Evolutionary conservation across 2,797 vertebrate genomes (phyloP).

Genomic region (Macrochelys suwanniensis): DNA sequence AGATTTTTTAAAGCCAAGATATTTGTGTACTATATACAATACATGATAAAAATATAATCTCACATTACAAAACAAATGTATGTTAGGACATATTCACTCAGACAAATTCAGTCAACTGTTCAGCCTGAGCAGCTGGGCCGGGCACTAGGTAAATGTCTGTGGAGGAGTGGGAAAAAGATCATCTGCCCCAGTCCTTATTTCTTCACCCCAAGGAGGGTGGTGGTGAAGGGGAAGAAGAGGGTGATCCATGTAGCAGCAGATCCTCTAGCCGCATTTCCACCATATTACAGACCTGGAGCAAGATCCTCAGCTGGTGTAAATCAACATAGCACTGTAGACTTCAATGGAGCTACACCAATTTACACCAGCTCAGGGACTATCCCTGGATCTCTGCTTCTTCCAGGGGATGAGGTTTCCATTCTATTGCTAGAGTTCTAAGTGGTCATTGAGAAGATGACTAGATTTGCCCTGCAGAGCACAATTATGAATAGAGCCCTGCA

Average conservation of each 20-base stretch:
- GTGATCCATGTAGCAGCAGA: rapidly evolving
- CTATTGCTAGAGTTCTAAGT: background rate
- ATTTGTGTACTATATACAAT: background rate
- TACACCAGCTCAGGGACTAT: rapidly evolving
- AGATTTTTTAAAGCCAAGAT: background rate
- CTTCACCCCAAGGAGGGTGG: background rate
- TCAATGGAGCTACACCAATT: rapidly evolving
- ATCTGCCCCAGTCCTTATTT: background rate
- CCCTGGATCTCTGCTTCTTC: background rate
- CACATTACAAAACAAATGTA: background rate
- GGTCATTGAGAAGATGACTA: background rate
- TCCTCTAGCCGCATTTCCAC: background rate
- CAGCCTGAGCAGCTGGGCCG: background rate
- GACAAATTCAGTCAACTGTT: background rate
- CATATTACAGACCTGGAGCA: rapidly evolving
- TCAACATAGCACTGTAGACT: rapidly evolving
- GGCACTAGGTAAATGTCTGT: background rate
- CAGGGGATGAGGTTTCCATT: background rate
- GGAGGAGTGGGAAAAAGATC: background rate
- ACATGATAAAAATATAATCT: background rate
- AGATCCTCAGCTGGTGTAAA: rapidly evolving
- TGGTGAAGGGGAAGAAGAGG: background rate
- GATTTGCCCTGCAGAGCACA: background rate
- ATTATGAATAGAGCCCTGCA: no score
- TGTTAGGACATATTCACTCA: background rate